Evolutionary conservation across 2,113 vertebrate genomes (phyloP).

Genomic region (Oenanthe melanoleuca): DNA sequence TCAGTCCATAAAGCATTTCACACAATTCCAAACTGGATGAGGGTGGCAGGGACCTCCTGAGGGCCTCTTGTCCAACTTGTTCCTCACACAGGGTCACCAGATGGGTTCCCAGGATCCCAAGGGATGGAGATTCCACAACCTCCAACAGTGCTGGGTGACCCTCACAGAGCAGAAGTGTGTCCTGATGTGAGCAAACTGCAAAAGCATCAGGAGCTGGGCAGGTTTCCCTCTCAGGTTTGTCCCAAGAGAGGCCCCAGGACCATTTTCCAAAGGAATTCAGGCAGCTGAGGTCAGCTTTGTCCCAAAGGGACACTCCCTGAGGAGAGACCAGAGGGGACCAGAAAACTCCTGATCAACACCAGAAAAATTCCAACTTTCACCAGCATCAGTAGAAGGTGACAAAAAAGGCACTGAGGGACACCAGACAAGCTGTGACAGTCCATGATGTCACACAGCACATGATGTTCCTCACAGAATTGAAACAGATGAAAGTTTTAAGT

Average conservation of each 20-base stretch:
- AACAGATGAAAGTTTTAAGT: fast-evolving
- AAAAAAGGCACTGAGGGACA: not conserved
- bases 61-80: not conserved
- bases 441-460: not conserved
- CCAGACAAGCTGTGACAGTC: not conserved
- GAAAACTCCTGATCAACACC: not conserved
- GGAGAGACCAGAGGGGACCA: not conserved
- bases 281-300: not conserved
- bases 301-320: not conserved
- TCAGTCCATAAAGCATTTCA: not conserved
- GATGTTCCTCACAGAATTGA: not conserved
- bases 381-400: not conserved
- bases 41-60: not conserved
- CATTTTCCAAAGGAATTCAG: not conserved
- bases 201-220: not conserved
- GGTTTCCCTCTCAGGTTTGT: not conserved
- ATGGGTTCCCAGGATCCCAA: not conserved
- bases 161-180: not conserved
- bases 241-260: not conserved
- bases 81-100: not conserved
- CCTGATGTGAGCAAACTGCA: not conserved
- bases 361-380: not conserved
- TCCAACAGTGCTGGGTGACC: not conserved
- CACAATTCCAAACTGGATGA: not conserved
- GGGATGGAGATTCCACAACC: not conserved